Evolutionary conservation across 2,113 vertebrate genomes (phyloP), one percentile per base, ranked within the genome.

Genomic region (Tenebrosternarchus preto): DNA sequence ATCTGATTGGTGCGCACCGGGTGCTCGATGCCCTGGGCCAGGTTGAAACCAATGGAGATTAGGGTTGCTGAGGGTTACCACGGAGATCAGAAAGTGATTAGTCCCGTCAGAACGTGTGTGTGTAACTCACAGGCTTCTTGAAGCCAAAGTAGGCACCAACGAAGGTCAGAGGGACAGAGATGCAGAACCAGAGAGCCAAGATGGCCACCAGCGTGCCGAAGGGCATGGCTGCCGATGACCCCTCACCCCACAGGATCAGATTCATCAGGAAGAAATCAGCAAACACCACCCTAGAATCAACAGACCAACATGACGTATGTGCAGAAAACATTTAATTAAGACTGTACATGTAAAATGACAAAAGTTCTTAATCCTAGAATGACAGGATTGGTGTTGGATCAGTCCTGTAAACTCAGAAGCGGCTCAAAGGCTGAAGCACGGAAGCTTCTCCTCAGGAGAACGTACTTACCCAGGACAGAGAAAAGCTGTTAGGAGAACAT

Each of bases 191-290:
- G 70, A 98, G 93, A 24, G 94, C 96, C 89, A 97, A 86, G 85
- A 98, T 95, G 85, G 96, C 96, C 78, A 98, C 95, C 88, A 98
- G 81, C 5, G 96, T 98, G 29, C 96, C 95, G 27, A 98, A 98
- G 0, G 96, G 95, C 90, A 98, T 97, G 57, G 96, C 96, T 22
- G 96, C 96, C 63, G 96, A 98, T 43, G 96, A 98, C 12, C 95
- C 95, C 90, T 98, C 96, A 67, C 95, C 95, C 96, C 96, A 98
- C 39, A 98, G 94, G 86, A 98, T 98, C 67, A 98, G 89, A 86
- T 97, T 98, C 95, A 98, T 98, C 85, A 96, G 88, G 55, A 98
- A 98, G 91, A 98, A 98, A 87, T 98, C 96, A 0, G 95, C 95
- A 93, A 98, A 98, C 2, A 96, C 95, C 71, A 98, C 95, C 80